phyloP scores from a whole-genome alignment of 2,797 vertebrate genomes.

The Leptodactylus fallax region DNA sequence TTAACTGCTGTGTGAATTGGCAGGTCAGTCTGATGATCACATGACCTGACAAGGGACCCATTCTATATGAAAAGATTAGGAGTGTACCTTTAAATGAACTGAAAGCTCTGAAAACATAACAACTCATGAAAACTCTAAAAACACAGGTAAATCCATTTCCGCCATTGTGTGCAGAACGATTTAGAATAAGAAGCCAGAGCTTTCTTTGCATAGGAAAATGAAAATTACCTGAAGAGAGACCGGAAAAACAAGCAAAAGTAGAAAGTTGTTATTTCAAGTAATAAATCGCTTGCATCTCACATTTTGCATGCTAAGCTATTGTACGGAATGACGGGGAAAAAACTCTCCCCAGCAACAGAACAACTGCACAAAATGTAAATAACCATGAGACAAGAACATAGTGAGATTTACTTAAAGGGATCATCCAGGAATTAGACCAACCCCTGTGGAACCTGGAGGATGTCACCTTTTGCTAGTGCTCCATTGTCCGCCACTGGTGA shows the following conservation, averaged over 20 bases:
- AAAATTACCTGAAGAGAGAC: neutral
- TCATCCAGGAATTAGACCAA: no score
- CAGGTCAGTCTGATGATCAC: no score
- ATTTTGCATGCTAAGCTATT: neutral
- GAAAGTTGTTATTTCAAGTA: neutral
- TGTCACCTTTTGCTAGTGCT: no score
- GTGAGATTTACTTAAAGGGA: neutral
- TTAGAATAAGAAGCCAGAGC: neutral
- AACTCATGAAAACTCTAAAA: neutral
- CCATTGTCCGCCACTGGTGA: no score
- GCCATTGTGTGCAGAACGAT: neutral
- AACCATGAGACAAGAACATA: neutral
- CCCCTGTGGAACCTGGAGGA: no score
- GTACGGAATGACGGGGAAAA: neutral
- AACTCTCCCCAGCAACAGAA: neutral
- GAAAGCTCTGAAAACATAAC: neutral
- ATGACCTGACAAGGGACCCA: no score
- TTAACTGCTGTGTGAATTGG: no score
- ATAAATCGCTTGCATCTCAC: neutral
- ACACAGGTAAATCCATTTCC: neutral
- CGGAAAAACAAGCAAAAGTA: neutral
- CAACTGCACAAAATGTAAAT: neutral
- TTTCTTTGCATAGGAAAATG: slow-evolving; percentile 30
- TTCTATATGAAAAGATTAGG: no score
- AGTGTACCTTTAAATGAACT: no score